phyloP scores from a whole-genome alignment of 2,797 vertebrate genomes.

The Pterois miles region DNA sequence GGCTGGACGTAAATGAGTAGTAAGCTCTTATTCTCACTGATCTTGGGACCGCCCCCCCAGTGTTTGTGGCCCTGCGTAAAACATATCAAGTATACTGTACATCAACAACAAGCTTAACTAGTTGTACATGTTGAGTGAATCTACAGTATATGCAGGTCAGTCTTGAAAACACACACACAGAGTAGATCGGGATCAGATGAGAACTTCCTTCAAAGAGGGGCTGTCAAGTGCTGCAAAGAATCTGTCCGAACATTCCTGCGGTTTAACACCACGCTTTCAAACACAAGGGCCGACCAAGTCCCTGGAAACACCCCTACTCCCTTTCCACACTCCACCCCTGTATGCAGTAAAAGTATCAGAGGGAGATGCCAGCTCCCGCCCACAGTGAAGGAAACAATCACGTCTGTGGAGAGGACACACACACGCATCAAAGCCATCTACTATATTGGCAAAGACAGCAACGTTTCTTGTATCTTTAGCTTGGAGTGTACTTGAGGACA shows the following conservation, averaged over 20 bases:
- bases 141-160: neutral
- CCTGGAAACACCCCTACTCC: conserved; percentile 14
- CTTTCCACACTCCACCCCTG: conserved; percentile 18
- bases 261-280: conserved; percentile 75
- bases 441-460: neutral
- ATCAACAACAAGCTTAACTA: neutral
- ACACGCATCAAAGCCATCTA: neutral
- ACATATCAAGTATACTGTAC: neutral
- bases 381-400: neutral
- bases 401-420: neutral
- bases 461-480: neutral
- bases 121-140: neutral
- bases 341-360: conserved; percentile 62
- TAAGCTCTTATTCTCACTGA: neutral
- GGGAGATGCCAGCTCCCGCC: conserved; percentile 10
- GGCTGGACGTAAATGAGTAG: neutral
- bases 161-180: neutral
- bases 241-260: conserved; percentile 75
- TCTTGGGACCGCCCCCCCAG: neutral
- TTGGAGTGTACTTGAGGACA: conserved; percentile 29
- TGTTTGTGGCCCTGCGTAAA: neutral
- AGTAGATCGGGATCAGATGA: conserved; percentile 10
- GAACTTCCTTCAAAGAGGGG: conserved; percentile 42
- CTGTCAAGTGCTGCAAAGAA: conserved; percentile 39
- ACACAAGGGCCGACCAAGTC: conserved; percentile 32